Percentiles rank a stretch among this genome's conserved stretches.
Conservation (phyloP, 2,113 vertebrate genomes). For the Ictalurus furcatus region DNA sequence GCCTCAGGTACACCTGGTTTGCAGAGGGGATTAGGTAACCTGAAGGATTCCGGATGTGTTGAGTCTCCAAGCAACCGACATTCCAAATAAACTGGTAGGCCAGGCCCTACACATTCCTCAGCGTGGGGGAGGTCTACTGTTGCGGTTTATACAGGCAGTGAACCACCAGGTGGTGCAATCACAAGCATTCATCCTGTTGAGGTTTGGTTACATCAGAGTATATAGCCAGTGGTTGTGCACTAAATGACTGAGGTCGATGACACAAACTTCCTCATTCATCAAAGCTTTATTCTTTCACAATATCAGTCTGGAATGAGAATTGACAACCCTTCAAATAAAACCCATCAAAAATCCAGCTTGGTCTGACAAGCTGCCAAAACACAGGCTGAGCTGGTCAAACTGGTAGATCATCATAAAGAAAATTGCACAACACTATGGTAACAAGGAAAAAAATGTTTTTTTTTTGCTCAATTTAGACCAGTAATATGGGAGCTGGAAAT, state of each 20-base stretch:
- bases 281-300: neutral
- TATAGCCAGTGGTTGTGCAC: neutral
- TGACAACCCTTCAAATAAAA: neutral
- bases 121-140: neutral
- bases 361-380: neutral
- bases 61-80: slow-evolving; percentile 45
- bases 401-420: neutral
- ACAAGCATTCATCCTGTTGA: neutral
- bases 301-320: neutral
- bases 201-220: slow-evolving; percentile 3
- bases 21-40: slow-evolving; percentile 43
- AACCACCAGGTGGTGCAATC: slow-evolving; percentile 50
- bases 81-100: slow-evolving; percentile 40
- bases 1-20: slow-evolving; percentile 51
- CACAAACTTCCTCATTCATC: neutral
- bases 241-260: neutral
- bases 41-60: slow-evolving; percentile 33
- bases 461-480: neutral
- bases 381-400: slow-evolving; percentile 1
- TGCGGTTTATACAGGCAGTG: neutral
- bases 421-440: neutral
- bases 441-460: neutral
- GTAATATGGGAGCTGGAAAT: neutral
- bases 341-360: neutral
- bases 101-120: neutral